Evolutionary conservation across 2,113 vertebrate genomes (phyloP), one percentile per base, ranked within the genome.

Genomic region (Sakesphorus luctuosus): DNA sequence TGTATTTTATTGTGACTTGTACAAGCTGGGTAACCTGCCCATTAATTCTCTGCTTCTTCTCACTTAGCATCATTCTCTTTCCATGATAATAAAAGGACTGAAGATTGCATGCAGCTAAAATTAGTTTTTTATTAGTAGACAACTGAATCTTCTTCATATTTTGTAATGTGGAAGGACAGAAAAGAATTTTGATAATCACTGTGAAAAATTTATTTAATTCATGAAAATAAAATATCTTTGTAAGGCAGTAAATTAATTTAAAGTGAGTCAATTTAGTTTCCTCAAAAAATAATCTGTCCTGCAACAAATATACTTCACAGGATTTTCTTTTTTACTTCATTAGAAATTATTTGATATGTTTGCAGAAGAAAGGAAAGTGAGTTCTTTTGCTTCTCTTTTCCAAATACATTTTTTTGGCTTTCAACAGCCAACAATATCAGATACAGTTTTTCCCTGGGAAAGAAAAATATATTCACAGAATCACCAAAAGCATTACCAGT

Each of bases 1-100:
- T 94, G 43, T 58, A 40, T 89, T 94, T 93, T 75, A 90, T 47
- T 93, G 84, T 8, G 3, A 67, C 47, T 83, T 94, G 87, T 85
- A 94, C 55, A 90, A 86, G 29, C 47, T 93, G 43, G 9, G 28
- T 67, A 93, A 74, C 43, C 65, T 90, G 59, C 38, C 52, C 82
- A 88, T 96, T 93, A 95, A 83, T 96, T 96, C 38, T 93, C 82
- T 88, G 33, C 67, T 83, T 33, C 33, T 86, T 94, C 79, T 84
- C 82, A 94, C 29, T 94, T 93, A 53, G 8, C 65, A 83, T 87
- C 81, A 55, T 83, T 91, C 75, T 87, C 21, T 84, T 91, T 35
- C 20, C 59, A 47, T 67, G 65, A 87, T 18, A 80, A 68, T 75
- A 83, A 89, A 92, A 76, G 11, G 10, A 71, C 35, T 93, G 59